Evolutionary conservation across 2,888 invertebrate genomes (phyloP).

Genomic region (Andrena dorsata): DNA sequence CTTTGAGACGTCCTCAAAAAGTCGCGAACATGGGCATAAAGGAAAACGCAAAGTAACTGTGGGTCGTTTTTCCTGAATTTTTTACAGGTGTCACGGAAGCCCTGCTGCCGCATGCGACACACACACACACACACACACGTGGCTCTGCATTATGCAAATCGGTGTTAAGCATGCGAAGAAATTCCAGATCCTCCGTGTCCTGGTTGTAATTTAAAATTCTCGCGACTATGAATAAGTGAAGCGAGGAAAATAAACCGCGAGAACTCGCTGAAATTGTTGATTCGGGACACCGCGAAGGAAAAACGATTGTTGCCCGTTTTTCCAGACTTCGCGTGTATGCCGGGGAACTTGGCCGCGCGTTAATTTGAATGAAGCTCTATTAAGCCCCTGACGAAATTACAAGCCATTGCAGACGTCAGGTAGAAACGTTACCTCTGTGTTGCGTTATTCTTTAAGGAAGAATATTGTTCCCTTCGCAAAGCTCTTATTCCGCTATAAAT

Average conservation of each 20-base stretch:
- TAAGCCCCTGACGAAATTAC: too few relatives aligned
- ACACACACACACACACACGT: slow-evolving; percentile 47
- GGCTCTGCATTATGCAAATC: slow-evolving; percentile 46
- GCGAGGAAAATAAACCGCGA: slow-evolving; percentile 16
- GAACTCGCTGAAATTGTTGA: slow-evolving; percentile 6
- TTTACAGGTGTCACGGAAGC: slow-evolving; percentile 13
- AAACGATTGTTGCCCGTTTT: slow-evolving; percentile 20
- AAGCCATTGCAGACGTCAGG: too few relatives aligned
- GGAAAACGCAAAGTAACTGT: slow-evolving; percentile 34
- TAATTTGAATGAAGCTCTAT: neutral
- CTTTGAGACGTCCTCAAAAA: slow-evolving; percentile 16
- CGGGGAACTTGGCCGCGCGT: neutral
- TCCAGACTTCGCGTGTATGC: too few relatives aligned
- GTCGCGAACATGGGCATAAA: slow-evolving; percentile 23
- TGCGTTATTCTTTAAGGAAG: too few relatives aligned
- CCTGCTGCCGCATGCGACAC: slow-evolving; percentile 38
- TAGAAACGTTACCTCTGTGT: too few relatives aligned
- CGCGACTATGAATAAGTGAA: slow-evolving; percentile 37
- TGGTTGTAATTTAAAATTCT: slow-evolving; percentile 51
- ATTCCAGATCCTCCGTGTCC: slow-evolving; percentile 41
- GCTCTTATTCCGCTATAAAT: too few relatives aligned
- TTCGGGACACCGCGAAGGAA: neutral
- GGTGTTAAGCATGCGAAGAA: slow-evolving; percentile 54
- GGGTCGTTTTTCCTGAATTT: slow-evolving; percentile 48
- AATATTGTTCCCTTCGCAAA: too few relatives aligned